Base-by-base conservation (phyloP, 2,888 invertebrate genomes). In the Masnerella sp. region DNA sequence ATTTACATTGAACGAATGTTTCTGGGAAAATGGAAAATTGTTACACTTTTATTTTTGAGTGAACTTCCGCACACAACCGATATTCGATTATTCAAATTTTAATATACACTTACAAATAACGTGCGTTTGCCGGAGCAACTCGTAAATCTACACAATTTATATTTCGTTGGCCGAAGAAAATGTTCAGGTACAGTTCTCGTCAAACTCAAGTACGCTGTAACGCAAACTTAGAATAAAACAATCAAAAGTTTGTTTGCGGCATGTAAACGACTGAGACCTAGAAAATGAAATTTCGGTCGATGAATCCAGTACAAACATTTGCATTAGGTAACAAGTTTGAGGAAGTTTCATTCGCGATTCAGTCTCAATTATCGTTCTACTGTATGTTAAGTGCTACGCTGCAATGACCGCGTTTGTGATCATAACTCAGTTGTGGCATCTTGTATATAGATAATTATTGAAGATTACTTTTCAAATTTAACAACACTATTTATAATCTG, bases 271-370 rank as follows among this genome's bases (percentile, higher is more conserved):
- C 59, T 47, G 32, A 32, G 51, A 40, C 14, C 18, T 49, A 12
- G 62, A 56, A 69, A 43, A 64, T 64, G 11, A 58, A 71, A 64
- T 54, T 71, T 64, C 36, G 14, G 38, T 32, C 51, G 62, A 62
- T 47, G 54, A 61, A 61, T 70, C 49, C 25, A 56, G 62, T 42
- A 56, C 64, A 71, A 71, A 64, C 64, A 51, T 64, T 71, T 58
- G 64, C 64, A 30, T 64, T 71, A 28, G 51, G 43, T 64, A 58
- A 62, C 56, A 70, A 56, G 64, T 64, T 71, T 47, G 42, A 51
- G 30, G 32, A 71, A 64, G 42, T 59, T 71, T 54, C 58, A 58
- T 56, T 70, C 51, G 28, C 20, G 11, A 68, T 61, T 69, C 61
- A 34, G 45, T 36, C 52, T 43, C 59, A 59, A 68, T 68, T 68